Evolutionary conservation across 1,140 invertebrate genomes (phyloP).

Genomic region (Leptinotarsa defecta): DNA sequence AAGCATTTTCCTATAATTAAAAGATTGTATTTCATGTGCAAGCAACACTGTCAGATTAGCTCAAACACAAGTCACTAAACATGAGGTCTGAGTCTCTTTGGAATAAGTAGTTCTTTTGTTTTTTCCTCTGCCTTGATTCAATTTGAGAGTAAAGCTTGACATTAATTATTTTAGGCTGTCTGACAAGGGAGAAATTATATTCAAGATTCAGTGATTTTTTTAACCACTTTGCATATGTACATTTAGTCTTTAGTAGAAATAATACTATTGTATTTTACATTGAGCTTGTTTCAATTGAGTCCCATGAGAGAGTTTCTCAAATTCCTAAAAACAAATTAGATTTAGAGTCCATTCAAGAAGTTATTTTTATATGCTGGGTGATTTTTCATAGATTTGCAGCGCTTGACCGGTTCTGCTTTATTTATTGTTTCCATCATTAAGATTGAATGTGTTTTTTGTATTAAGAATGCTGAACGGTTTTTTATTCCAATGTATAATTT

Average conservation of each 20-base stretch:
- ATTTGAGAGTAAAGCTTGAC: too few species aligned
- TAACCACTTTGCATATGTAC: conserved; percentile 11
- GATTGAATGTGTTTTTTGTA: background rate
- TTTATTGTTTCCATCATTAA: conserved; percentile 17
- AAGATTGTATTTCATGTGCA: too few species aligned
- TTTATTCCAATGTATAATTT: background rate
- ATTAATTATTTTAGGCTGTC: too few species aligned
- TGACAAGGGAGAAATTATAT: background rate
- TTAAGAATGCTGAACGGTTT: background rate
- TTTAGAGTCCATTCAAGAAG: conserved; percentile 18
- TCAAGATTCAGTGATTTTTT: conserved; percentile 5
- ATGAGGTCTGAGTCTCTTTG: too few species aligned
- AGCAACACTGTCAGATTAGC: too few species aligned
- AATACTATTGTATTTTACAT: conserved; percentile 17
- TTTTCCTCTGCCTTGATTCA: too few species aligned
- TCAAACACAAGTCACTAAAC: too few species aligned
- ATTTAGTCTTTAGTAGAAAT: conserved; percentile 15
- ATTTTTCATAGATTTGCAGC: conserved; percentile 8
- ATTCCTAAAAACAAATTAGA: conserved; percentile 9
- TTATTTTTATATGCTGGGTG: conserved; percentile 38
- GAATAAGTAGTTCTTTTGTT: too few species aligned
- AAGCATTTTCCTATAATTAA: too few species aligned
- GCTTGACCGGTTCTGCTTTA: conserved; percentile 15
- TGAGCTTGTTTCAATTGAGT: conserved; percentile 3
- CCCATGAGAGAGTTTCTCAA: background rate